A percentile compares a stretch with the other conserved stretches of the same genome.
phyloP scores from a whole-genome alignment of 2,113 vertebrate species.

The Donacobius atricapilla region DNA sequence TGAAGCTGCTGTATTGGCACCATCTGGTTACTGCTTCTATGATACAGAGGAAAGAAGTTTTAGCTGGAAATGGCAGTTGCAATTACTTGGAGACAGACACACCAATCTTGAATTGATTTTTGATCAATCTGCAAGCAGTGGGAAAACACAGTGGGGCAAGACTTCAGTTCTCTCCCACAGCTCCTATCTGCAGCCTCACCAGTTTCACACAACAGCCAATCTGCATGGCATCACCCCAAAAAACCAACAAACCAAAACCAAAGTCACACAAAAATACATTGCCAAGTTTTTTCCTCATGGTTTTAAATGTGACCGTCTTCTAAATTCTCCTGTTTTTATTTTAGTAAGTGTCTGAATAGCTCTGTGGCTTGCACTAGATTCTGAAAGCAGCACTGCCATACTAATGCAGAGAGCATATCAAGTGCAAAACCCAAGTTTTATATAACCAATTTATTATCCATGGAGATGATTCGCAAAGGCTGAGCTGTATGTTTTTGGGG shows the following conservation, averaged over 20 bases:
- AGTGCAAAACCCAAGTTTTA: slow-evolving; percentile 26
- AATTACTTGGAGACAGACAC: not conserved
- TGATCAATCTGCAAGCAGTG: not conserved
- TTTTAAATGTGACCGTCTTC: not conserved
- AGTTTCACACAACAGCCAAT: not conserved
- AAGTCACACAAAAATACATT: not conserved
- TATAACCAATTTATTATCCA: slow-evolving; percentile 18
- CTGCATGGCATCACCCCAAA: not conserved
- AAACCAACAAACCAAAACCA: not conserved
- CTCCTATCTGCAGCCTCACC: not conserved
- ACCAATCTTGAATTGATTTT: not conserved
- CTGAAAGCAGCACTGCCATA: not conserved
- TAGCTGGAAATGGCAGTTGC: not conserved
- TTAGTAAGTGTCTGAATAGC: not conserved
- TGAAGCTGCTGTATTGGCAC: not conserved
- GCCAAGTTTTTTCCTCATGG: not conserved
- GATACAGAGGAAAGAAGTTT: not conserved
- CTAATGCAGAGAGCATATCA: not conserved
- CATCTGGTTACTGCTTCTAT: not conserved
- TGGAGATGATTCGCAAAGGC: not conserved
- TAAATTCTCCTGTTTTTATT: not conserved
- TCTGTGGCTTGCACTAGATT: not conserved
- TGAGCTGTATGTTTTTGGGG: slow-evolving; percentile 38
- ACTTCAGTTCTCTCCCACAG: not conserved
- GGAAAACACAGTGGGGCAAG: not conserved